A percentile compares a stretch with the other conserved stretches of the same genome.
Evolutionary conservation across 1,140 invertebrate genomes (phyloP).

Genomic region (Parapsyche elsis): DNA sequence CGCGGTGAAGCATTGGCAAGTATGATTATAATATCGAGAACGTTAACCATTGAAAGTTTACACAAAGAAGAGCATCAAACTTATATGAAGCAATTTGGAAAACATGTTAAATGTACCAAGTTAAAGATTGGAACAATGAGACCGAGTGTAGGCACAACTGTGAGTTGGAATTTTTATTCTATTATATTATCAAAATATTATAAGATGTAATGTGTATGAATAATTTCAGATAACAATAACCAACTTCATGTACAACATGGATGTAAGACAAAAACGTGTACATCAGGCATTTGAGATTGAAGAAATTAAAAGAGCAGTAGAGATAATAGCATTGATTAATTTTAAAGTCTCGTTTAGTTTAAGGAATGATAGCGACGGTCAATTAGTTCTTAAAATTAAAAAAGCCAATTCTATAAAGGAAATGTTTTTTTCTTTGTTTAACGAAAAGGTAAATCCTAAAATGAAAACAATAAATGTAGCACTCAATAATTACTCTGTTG

Average conservation of each 20-base stretch:
- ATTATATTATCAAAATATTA: background rate
- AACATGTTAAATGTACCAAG: slow-evolving; percentile 56
- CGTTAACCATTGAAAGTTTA: slow-evolving; percentile 66
- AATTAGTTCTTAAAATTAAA: slow-evolving; percentile 65
- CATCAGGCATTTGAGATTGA: slow-evolving; percentile 67
- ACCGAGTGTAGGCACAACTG: slow-evolving; percentile 49
- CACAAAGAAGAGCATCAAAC: slow-evolving; percentile 59
- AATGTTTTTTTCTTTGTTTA: slow-evolving; percentile 66
- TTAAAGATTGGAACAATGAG: slow-evolving; percentile 54
- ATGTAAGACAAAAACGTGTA: slow-evolving; percentile 68
- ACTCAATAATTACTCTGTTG: slow-evolving; percentile 61
- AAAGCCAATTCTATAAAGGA: slow-evolving; percentile 62
- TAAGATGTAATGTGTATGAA: background rate
- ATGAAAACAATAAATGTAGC: slow-evolving; percentile 61
- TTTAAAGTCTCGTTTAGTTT: slow-evolving; percentile 67
- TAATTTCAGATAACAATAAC: slow-evolving; percentile 61
- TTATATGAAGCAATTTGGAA: slow-evolving; percentile 64
- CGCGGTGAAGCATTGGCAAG: slow-evolving; percentile 72
- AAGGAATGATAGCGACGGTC: slow-evolving; percentile 66
- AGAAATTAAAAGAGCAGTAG: slow-evolving; percentile 64
- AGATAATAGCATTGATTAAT: slow-evolving; percentile 68
- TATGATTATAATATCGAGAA: slow-evolving; percentile 65
- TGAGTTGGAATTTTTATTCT: slow-evolving; percentile 42
- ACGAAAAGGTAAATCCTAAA: slow-evolving; percentile 59
- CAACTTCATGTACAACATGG: slow-evolving; percentile 69